phyloP scores from a whole-genome alignment of 2,797 vertebrate genomes.

The Lerista edwardsae region DNA sequence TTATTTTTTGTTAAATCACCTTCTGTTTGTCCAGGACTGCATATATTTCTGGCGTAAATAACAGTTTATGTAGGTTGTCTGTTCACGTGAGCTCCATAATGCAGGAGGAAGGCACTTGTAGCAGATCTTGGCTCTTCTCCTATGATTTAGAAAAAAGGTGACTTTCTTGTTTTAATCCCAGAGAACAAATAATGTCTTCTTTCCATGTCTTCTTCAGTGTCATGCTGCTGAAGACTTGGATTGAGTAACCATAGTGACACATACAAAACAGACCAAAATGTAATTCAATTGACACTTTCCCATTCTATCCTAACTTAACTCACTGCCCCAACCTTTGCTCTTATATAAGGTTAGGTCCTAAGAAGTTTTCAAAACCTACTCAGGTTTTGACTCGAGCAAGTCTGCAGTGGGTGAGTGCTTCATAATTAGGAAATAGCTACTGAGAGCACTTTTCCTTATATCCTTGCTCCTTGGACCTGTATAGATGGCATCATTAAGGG shows the following conservation, averaged over 20 bases:
- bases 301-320: no score
- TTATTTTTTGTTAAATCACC: background rate
- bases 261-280: background rate
- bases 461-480: background rate
- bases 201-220: background rate
- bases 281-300: background rate
- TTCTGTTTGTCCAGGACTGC: background rate
- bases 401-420: background rate
- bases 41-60: background rate
- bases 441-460: background rate
- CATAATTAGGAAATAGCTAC: background rate
- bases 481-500: no score
- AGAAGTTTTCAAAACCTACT: background rate
- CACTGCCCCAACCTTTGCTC: background rate
- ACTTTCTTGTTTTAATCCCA: no score
- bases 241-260: no score
- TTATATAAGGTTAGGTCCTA: background rate
- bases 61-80: background rate
- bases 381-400: background rate
- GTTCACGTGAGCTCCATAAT: background rate
- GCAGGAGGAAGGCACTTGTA: background rate
- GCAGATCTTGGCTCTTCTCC: background rate
- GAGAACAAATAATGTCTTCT: no score
- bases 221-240: background rate
- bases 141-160: background rate